Percentiles rank a stretch among this genome's conserved stretches.
Conservation (phyloP, 2,888 invertebrate genomes). For the Hyles lineata region DNA sequence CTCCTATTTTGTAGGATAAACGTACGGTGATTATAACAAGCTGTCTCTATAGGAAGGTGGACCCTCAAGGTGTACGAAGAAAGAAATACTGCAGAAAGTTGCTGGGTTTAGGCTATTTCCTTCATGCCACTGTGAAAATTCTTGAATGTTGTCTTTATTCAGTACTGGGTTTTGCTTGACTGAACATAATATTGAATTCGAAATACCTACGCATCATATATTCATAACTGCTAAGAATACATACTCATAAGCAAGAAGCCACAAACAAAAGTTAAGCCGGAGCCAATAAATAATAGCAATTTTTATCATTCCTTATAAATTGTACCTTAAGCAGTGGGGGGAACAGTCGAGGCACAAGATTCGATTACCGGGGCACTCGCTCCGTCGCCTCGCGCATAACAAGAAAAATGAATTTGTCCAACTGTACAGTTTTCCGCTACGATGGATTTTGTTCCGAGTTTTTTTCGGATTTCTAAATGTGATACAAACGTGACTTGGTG, state of each 20-base stretch:
- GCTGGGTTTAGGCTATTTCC: too few species aligned
- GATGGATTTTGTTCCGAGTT: constrained; percentile 43
- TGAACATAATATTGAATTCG: too few species aligned
- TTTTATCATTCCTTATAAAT: constrained; percentile 13
- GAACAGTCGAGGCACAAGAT: constrained; percentile 42
- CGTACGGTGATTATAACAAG: too few species aligned
- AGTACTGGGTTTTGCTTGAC: too few species aligned
- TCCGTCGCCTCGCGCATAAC: constrained; percentile 56
- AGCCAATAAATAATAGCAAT: background rate
- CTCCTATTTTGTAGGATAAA: too few species aligned
- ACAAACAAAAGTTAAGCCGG: background rate
- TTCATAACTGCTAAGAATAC: too few species aligned
- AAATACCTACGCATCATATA: too few species aligned
- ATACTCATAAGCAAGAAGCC: background rate
- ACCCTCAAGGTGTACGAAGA: too few species aligned
- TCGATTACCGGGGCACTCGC: constrained; percentile 60
- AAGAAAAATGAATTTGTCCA: constrained; percentile 65
- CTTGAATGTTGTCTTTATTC: too few species aligned
- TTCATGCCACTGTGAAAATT: too few species aligned
- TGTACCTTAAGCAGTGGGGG: background rate
- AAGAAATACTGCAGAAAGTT: too few species aligned
- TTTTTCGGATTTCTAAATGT: constrained; percentile 1
- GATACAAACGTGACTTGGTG: background rate
- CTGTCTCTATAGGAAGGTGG: too few species aligned
- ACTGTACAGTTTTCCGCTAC: constrained; percentile 46